These are phyloP conservation scores for Pelosia muscerda DNA, from an alignment of 2,888 invertebrate species.

Conservation along the genomic window DNA sequence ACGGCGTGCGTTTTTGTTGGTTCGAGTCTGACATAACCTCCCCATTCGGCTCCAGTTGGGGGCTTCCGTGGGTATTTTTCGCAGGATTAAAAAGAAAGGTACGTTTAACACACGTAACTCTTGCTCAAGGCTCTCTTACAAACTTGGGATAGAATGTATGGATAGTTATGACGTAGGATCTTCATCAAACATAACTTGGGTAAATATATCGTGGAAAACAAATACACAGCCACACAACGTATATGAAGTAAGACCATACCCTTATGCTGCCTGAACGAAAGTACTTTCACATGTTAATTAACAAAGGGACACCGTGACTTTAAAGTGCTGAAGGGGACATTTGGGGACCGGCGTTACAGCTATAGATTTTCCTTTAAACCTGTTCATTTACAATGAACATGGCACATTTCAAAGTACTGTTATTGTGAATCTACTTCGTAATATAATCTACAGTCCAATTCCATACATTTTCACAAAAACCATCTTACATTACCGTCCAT, in stretches of 20 bases:
- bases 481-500: neutral
- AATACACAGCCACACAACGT: neutral
- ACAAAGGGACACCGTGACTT: constrained; percentile 59
- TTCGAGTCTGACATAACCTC: too few relatives aligned
- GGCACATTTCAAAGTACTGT: neutral
- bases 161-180: too few relatives aligned
- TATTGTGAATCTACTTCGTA: neutral
- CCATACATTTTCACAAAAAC: neutral
- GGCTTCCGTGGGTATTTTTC: too few relatives aligned
- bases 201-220: neutral
- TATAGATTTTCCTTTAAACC: neutral
- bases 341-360: constrained; percentile 21
- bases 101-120: too few relatives aligned
- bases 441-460: neutral
- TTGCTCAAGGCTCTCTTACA: too few relatives aligned
- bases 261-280: constrained; percentile 18
- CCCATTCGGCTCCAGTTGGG: too few relatives aligned
- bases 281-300: constrained; percentile 54
- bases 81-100: too few relatives aligned
- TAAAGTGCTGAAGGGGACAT: constrained; percentile 38
- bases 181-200: too few relatives aligned
- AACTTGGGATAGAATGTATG: too few relatives aligned
- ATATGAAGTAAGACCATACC: constrained; percentile 1
- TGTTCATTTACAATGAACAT: neutral
- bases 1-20: too few relatives aligned